Base-by-base conservation (phyloP, 1,140 invertebrate species). In the Chrysomallon squamiferum region DNA sequence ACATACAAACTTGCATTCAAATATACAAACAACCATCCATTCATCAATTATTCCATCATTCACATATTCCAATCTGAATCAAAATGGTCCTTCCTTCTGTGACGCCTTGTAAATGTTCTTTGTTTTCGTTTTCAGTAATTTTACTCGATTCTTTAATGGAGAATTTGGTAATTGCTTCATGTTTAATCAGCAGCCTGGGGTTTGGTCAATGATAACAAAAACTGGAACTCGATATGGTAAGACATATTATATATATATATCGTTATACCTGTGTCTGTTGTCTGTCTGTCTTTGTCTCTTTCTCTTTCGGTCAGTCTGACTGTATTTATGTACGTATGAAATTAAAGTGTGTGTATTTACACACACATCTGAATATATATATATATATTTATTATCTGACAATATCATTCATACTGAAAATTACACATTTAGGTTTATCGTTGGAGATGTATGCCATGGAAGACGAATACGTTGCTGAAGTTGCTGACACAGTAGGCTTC, bases 131-230 rank as follows among this genome's bases (percentile, higher is more conserved):
- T 54, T 25, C 54, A 65, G 64, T 2, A 65, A 65, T 30, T 68
- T 68, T 38, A 63, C 66, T 13, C 18, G 3, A 18, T 68, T 63
- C 52, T 45, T 20, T 35, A 68, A 63, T 32, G 32, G 25, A 11
- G 41, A 57, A 63, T 62, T 74, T 69, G 77, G 75, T 11, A 66
- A 64, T 56, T 79, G 77, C 58, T 77, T 67, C 65, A 77, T 71
- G 25, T 79, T 73, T 50, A 77, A 75, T 29, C n/a, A 15, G 2
- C 30, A 47, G 25, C 22, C 22, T 22, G 25, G 15, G 22, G 25
- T 27, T 2, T 54, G 9, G 13, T 27, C 29, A 15, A 27, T n/a
- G 22, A 54, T 54, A 25, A 54, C 22, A 18, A 20, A 22, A 6
- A 33, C 50, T 3, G 62, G 58, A 11, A 30, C 58, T n/a, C 58